Percentiles rank a stretch among this genome's conserved stretches.
These are phyloP conservation scores for Hypsibius dujardini DNA, from an alignment of 1,140 invertebrate genomes.

Conservation along the genomic window DNA sequence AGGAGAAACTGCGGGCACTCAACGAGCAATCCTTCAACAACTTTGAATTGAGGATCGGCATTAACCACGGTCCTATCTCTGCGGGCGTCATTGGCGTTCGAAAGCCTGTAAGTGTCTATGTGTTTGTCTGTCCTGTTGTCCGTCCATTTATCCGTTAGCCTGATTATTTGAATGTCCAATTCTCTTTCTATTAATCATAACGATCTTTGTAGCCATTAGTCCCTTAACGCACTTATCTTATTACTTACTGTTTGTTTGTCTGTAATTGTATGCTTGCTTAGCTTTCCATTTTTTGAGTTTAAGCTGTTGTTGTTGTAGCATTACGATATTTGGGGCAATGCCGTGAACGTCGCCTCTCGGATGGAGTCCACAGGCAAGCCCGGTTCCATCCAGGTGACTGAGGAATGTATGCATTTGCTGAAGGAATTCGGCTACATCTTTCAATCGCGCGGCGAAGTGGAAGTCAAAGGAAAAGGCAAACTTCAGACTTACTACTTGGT, in stretches of 20 bases:
- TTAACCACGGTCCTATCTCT: slow-evolving; percentile 84
- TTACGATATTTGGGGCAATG: slow-evolving; percentile 51
- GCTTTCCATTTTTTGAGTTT: no score
- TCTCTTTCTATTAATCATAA: slow-evolving; percentile 8
- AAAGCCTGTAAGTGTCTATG: slow-evolving; percentile 43
- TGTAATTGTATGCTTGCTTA: neutral
- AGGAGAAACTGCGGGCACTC: slow-evolving; percentile 66
- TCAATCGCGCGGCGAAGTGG: slow-evolving; percentile 70
- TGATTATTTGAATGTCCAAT: slow-evolving; percentile 15
- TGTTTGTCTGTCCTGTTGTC: neutral
- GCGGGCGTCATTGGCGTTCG: slow-evolving; percentile 81
- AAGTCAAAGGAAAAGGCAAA: slow-evolving; percentile 84
- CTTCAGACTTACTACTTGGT: slow-evolving; percentile 75
- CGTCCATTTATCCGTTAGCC: neutral
- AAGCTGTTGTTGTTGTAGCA: slow-evolving; percentile 22
- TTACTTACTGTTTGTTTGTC: neutral
- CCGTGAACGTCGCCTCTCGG: slow-evolving; percentile 80
- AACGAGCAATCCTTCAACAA: slow-evolving; percentile 91
- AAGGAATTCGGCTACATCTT: slow-evolving; percentile 71
- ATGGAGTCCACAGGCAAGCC: slow-evolving; percentile 94
- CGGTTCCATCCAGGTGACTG: slow-evolving; percentile 80
- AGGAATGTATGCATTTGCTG: slow-evolving; percentile 69
- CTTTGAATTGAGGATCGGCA: slow-evolving; percentile 76
- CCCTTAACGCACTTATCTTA: neutral
- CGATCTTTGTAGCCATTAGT: neutral